Conservation (phyloP, 2,113 vertebrate species). For the Clarias batrachus region DNA sequence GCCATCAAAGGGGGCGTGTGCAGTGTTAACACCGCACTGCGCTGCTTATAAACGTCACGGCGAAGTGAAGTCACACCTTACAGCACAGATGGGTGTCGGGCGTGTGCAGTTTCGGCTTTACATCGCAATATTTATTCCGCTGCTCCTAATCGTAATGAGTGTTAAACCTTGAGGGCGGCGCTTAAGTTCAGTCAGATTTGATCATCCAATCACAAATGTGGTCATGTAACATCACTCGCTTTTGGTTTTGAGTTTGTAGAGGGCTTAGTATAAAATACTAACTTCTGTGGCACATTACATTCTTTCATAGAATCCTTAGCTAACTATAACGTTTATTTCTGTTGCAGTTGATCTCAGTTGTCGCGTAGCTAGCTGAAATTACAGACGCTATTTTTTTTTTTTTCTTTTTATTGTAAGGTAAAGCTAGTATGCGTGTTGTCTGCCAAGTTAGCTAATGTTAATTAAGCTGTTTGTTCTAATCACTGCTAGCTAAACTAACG, state of each 20-base stretch:
- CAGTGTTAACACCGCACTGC: slow-evolving; percentile 97
- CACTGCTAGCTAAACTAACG: background rate
- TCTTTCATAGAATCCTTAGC: background rate
- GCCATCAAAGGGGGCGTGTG: slow-evolving; percentile 85
- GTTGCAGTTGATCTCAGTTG: background rate
- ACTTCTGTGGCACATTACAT: background rate
- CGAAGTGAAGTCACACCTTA: slow-evolving; percentile 69
- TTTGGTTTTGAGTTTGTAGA: background rate
- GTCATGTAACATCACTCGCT: background rate
- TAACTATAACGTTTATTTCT: background rate
- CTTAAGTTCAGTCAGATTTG: background rate
- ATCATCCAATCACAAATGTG: background rate
- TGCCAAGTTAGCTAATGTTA: background rate
- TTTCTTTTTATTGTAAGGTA: background rate
- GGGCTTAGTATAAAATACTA: background rate
- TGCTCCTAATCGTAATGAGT: background rate
- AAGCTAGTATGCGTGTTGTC: too few relatives aligned
- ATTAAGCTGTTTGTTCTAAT: background rate
- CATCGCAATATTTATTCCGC: background rate
- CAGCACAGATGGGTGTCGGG: slow-evolving; percentile 55
- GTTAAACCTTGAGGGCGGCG: background rate
- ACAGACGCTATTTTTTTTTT: background rate
- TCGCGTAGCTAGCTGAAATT: background rate
- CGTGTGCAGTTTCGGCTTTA: background rate
- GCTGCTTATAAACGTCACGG: slow-evolving; percentile 90